phyloP scores from a whole-genome alignment of 1,140 invertebrate species.

The Drosophila lacertosa region DNA sequence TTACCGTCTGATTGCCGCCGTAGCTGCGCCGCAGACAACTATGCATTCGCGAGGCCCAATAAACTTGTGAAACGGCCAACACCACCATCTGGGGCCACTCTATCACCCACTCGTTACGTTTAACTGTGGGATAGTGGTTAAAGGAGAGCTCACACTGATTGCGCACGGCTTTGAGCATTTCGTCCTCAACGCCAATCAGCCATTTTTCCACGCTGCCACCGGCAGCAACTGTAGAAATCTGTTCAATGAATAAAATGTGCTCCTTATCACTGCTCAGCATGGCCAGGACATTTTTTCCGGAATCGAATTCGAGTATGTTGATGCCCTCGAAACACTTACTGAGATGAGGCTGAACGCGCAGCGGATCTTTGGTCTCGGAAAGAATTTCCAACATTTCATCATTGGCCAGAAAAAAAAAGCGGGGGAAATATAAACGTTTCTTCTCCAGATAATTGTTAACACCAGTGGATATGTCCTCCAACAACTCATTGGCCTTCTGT shows the following conservation, averaged over 20 bases:
- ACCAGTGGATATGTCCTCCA: constrained; percentile 94
- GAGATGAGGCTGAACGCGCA: constrained; percentile 94
- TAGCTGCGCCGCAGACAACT: constrained; percentile 86
- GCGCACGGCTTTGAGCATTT: constrained; percentile 91
- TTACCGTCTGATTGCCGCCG: constrained; percentile 84
- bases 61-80: constrained; percentile 93
- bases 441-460: constrained; percentile 96
- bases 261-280: constrained; percentile 95
- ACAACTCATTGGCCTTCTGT: constrained; percentile 88
- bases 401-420: constrained; percentile 98
- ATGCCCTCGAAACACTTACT: constrained; percentile 96
- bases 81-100: constrained; percentile 96
- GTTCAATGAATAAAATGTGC: constrained; percentile 88
- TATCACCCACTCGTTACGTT: constrained; percentile 90
- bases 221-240: constrained; percentile 91
- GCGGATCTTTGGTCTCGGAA: constrained; percentile 95
- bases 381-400: constrained; percentile 98
- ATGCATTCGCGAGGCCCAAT: constrained; percentile 94
- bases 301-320: constrained; percentile 89
- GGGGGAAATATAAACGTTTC: constrained; percentile 94
- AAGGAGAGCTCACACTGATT: constrained; percentile 90
- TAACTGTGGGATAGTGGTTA: constrained; percentile 88
- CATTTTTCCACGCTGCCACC: constrained; percentile 96
- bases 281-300: constrained; percentile 90
- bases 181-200: constrained; percentile 93